Base-by-base conservation (phyloP, 2,113 vertebrate species). In the Propithecus coquereli region DNA sequence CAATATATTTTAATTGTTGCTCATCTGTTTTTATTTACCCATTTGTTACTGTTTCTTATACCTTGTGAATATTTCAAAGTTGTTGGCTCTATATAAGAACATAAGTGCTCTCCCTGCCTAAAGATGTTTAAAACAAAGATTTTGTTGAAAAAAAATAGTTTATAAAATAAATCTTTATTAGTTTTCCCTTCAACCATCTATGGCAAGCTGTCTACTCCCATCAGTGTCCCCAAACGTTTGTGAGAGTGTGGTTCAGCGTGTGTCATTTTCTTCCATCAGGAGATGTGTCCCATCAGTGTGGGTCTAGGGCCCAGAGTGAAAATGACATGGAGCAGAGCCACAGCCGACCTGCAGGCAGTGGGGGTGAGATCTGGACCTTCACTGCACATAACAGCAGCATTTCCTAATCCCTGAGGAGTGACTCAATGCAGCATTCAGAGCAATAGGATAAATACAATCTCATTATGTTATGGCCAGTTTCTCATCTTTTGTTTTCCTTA, bases 111-210 rank as follows among this genome's bases (percentile, higher is more conserved):
- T 85, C 30, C 37, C 25, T 5, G 25, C 65, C 87, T 73, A 91
- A 92, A 83, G 30, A 85, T 59, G 74, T 68, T 87, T 65, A 80
- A 95, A 84, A 66, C 37, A 76, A 80, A 17, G 70, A 54, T 10
- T 50, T 34, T 47, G 16, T 30, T 10, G 25, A 79, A 71, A 27
- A 27, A 95, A 87, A 32, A 12, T 63, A 87, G 7, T n/a, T 85
- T 95, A 14, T 5, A 13, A 20, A 85, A 90, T 37, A 85, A 59
- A 81, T 66, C 30, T 54, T 81, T 27, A 93, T 81, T 63, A 68
- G 18, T 45, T 91, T 94, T 65, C 40, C 86, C 59, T 85, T 77
- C 30, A 66, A 13, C 11, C 3, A 45, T n/a, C 40, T 73, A 27
- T 13, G 13, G n/a, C 14, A 68, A 25, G 30, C 23, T 0, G 3